phyloP scores from a whole-genome alignment of 2,797 vertebrate genomes.

The Glyptemys insculpta region DNA sequence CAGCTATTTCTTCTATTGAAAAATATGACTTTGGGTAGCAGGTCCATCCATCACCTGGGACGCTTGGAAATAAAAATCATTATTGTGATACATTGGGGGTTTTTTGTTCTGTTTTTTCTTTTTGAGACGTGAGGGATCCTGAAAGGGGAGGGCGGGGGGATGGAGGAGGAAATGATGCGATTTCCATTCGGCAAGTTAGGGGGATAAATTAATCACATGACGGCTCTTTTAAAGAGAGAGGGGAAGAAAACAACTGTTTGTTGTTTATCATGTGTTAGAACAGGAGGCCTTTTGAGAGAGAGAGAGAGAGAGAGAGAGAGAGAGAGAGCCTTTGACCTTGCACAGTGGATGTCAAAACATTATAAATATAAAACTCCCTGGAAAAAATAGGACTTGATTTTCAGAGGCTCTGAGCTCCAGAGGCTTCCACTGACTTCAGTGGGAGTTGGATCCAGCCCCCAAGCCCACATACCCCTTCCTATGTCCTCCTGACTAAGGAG shows the following conservation, averaged over 20 bases:
- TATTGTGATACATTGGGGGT: constrained; percentile 41
- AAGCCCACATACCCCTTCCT: background rate
- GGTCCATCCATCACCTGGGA: constrained; percentile 20
- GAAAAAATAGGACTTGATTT: background rate
- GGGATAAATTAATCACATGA: background rate
- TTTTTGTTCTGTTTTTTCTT: background rate
- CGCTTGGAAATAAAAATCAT: constrained; percentile 55
- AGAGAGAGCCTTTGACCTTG: background rate
- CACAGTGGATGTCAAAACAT: background rate
- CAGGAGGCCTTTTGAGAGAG: background rate
- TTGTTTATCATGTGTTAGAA: background rate
- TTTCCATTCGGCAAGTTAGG: background rate
- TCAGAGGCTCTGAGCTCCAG: background rate
- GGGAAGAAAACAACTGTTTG: background rate
- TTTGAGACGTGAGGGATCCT: background rate
- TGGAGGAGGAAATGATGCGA: background rate
- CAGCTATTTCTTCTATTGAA: background rate
- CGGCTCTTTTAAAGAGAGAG: background rate
- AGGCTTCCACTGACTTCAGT: background rate
- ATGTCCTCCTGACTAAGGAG: background rate
- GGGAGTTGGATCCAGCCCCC: background rate
- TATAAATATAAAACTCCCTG: background rate
- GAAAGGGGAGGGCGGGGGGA: background rate
- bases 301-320: background rate
- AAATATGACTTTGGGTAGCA: background rate